phyloP scores from a whole-genome alignment of 2,797 vertebrate species.

The Manis crassicaudata region DNA sequence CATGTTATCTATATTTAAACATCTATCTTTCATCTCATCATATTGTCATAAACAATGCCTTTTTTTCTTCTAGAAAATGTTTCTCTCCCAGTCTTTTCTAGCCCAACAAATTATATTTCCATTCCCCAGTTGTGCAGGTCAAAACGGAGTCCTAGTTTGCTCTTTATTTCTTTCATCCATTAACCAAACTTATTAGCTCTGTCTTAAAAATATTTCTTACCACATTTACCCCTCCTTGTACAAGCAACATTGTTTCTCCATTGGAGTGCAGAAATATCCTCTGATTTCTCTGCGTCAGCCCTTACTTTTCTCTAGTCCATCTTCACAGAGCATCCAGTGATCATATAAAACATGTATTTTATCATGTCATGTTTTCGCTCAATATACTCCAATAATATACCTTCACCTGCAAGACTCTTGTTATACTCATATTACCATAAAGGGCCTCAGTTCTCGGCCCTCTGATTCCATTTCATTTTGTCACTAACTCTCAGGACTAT shows the following conservation, averaged over 20 bases:
- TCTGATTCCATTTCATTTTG: neutral
- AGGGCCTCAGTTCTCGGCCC: neutral
- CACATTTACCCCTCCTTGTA: neutral
- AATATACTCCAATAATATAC: neutral
- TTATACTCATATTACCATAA: neutral
- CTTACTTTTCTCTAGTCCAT: neutral
- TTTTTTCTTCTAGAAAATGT: neutral
- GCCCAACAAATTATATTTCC: neutral
- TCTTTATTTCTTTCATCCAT: neutral
- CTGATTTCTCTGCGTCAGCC: neutral
- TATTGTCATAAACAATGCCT: neutral
- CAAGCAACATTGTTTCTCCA: neutral
- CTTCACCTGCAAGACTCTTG: neutral
- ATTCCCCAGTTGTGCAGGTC: neutral
- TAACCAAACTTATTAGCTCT: neutral
- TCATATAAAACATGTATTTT: neutral
- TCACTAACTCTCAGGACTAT: neutral
- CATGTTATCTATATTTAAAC: neutral
- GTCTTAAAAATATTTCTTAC: conserved; percentile 8
- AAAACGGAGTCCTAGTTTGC: neutral
- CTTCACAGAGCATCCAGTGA: neutral
- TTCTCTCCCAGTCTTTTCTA: neutral
- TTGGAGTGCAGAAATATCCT: neutral
- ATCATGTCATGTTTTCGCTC: neutral
- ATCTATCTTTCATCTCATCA: neutral